Base-by-base conservation (phyloP, 64 coral and sea anemone species). In the Dendronephthya gigantea region DNA sequence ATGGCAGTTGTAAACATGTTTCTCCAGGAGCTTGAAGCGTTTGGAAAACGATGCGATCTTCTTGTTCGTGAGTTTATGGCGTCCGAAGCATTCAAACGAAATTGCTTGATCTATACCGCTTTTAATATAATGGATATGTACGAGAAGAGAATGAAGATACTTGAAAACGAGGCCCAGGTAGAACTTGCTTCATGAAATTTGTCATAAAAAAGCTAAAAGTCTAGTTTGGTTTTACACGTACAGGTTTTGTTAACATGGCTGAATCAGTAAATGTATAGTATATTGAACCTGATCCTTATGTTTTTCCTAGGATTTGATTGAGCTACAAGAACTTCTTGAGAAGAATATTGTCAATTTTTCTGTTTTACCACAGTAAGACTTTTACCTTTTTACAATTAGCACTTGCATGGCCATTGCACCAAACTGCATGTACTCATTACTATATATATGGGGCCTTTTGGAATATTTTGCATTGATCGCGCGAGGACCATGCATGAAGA, bases 111-210 rank as follows among this genome's bases (percentile, higher is more conserved):
- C 40, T 98, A 98, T 47, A 88, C 82, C 27, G 92, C 95, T 19
- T 89, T 98, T 25, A 98, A 83, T 50, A 83, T 98, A n/a, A 98
- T 98, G 91, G 95, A 98, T 50, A 39, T 85, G 9, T 98, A 93
- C 51, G 28, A 68, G 16, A 98, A 89, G 83, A 89, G 88, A 51
- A 90, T 98, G 39, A 84, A 89, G 66, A 68, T 36, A 27, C 74
- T 98, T 90, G 95, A 91, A 84, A 90, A 92, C n/a, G 95, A 98
- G 49, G 92, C 95, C 0, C 92, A 98, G 95, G 95, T 90, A 81
- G 49, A 36, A 28, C 9, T 81, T 45, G 41, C n/a, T n/a, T n/a
- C n/a, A n/a, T 45, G 41, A 6, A 45, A 45, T 45, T 45, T 45
- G 41, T 11, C 41, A 45, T 11, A 45, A 4, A n/a, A n/a, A n/a